Conservation (phyloP, 2,888 invertebrate genomes). For the Pristionchus fissidentatus region DNA sequence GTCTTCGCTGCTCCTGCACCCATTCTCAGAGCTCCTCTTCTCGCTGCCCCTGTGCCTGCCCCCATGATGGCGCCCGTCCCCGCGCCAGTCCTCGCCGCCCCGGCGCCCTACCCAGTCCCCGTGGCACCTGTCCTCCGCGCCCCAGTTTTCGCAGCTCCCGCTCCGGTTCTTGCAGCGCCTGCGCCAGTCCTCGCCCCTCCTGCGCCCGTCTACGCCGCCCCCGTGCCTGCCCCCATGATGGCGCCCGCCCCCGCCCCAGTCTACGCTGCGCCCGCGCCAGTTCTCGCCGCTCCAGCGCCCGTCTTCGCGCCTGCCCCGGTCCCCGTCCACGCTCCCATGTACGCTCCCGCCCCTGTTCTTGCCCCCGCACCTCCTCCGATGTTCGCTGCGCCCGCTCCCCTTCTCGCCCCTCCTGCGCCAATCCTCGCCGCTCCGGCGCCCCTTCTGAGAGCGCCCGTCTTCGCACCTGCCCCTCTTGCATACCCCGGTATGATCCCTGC, state of each 20-base stretch:
- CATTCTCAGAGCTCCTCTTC: background rate
- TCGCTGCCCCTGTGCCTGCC: background rate
- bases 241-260: background rate
- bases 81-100: conserved; percentile 1
- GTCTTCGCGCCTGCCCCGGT: background rate
- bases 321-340: background rate
- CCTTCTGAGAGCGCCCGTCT: background rate
- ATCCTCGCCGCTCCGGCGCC: background rate
- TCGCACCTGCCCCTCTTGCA: conserved; percentile 2
- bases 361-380: background rate
- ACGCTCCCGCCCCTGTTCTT: background rate
- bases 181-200: background rate
- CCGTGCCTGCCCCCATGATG: background rate
- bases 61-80: background rate
- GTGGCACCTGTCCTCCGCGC: background rate
- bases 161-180: background rate
- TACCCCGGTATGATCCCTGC: background rate
- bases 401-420: background rate
- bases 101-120: background rate
- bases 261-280: background rate
- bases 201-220: background rate
- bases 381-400: background rate
- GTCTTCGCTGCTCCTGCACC: conserved; percentile 1
- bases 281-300: background rate
- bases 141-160: background rate